A percentile compares a stretch with the other conserved stretches of the same genome.
Evolutionary conservation across 2,797 vertebrate species (phyloP).

Genomic region (Pempheris klunzingeri): DNA sequence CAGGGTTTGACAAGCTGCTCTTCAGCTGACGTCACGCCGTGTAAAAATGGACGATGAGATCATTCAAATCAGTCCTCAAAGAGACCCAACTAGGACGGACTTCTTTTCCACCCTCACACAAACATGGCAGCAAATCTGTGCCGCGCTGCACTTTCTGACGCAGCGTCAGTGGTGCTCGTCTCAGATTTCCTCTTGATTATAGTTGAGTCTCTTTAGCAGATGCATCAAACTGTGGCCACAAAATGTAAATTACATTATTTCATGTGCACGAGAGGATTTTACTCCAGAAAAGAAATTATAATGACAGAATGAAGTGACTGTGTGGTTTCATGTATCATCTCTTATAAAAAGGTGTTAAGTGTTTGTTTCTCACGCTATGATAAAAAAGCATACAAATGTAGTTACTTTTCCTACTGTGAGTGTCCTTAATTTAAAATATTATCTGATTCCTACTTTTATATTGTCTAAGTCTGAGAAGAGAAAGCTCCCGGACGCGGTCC

Average conservation of each 20-base stretch:
- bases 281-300: neutral
- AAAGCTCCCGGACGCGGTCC: too few relatives aligned
- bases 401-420: neutral
- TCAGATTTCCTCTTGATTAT: neutral
- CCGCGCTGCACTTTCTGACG: conserved; percentile 11
- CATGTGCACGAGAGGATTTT: neutral
- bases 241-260: neutral
- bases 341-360: neutral
- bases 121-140: neutral
- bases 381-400: neutral
- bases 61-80: neutral
- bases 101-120: neutral
- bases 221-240: neutral
- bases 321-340: neutral
- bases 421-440: too few relatives aligned
- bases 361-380: neutral
- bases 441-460: too few relatives aligned
- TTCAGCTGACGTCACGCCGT: conserved; percentile 14
- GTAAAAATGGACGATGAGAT: neutral
- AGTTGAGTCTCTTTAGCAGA: neutral
- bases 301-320: neutral
- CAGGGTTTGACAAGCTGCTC: neutral
- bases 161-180: neutral
- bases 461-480: too few relatives aligned
- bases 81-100: neutral